These are phyloP conservation scores for Bradypodion pumilum DNA, from an alignment of 2,797 vertebrate species.

Conservation along the genomic window DNA sequence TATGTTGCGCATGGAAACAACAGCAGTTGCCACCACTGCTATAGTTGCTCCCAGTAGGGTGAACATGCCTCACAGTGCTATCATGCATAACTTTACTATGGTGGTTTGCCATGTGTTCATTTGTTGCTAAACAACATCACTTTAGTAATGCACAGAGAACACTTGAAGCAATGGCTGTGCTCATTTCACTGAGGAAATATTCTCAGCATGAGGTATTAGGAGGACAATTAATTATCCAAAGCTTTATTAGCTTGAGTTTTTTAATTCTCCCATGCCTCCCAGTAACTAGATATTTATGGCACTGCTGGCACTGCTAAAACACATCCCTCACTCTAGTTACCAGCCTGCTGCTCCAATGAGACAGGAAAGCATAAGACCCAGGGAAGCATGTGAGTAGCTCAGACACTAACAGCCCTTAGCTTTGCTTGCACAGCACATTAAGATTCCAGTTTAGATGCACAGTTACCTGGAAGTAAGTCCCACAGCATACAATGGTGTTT, in stretches of 20 bases:
- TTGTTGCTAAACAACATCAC: slow-evolving; percentile 34
- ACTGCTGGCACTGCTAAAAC: not conserved
- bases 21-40: not conserved
- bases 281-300: not conserved
- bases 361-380: not conserved
- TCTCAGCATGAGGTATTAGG: slow-evolving; percentile 27
- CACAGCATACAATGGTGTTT: not conserved
- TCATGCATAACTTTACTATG: slow-evolving; percentile 31
- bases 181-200: slow-evolving; percentile 39
- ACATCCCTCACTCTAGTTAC: not conserved
- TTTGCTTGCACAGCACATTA: not conserved
- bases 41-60: slow-evolving; percentile 44
- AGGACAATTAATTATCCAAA: slow-evolving; percentile 44
- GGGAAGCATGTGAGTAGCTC: not conserved
- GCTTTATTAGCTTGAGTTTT: slow-evolving; percentile 4
- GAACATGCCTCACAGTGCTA: slow-evolving; percentile 25
- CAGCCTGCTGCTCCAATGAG: not conserved
- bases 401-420: not conserved
- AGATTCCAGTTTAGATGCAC: not conserved
- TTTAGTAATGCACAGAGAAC: slow-evolving; percentile 47
- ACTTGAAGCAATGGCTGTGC: slow-evolving; percentile 27
- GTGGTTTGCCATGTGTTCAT: slow-evolving; percentile 38
- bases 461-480: not conserved
- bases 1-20: slow-evolving; percentile 37
- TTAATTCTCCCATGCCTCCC: slow-evolving; percentile 30